These are phyloP conservation scores for Brachymystax lenok DNA, from an alignment of 2,797 vertebrate species.

Conservation along the genomic window DNA sequence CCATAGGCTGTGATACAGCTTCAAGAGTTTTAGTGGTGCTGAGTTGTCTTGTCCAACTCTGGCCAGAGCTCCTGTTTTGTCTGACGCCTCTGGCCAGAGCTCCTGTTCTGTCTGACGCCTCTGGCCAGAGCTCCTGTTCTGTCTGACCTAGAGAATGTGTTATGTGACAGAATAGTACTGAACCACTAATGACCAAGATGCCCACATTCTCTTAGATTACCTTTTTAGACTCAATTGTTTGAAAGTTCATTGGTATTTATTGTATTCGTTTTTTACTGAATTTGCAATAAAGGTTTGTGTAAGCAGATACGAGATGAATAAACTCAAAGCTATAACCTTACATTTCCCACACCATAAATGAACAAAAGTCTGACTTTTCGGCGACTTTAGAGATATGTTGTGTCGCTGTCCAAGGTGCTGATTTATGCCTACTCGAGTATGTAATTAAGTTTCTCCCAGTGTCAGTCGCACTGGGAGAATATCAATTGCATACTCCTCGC, in stretches of 20 bases:
- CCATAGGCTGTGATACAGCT: neutral
- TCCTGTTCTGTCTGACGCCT: too few relatives aligned
- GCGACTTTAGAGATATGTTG: neutral
- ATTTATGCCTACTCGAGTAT: neutral
- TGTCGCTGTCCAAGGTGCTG: conserved; percentile 55
- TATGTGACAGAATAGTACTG: neutral
- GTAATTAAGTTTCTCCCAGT: too few relatives aligned
- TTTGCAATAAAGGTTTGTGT: neutral
- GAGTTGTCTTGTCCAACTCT: neutral
- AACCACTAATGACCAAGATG: neutral
- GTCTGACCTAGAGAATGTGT: neutral
- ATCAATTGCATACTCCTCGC: too few relatives aligned
- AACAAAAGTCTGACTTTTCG: neutral
- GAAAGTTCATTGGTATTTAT: neutral
- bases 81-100: too few relatives aligned
- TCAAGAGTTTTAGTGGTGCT: neutral
- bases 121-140: too few relatives aligned
- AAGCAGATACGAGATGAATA: neutral
- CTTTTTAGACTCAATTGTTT: neutral
- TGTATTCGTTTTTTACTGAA: neutral
- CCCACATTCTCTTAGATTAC: neutral
- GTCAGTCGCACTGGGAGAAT: too few relatives aligned
- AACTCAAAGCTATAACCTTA: too few relatives aligned
- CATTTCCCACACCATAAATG: neutral
- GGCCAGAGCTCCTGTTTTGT: neutral